Base-by-base conservation (phyloP, 2,888 invertebrate species). In the Rhagium mordax region DNA sequence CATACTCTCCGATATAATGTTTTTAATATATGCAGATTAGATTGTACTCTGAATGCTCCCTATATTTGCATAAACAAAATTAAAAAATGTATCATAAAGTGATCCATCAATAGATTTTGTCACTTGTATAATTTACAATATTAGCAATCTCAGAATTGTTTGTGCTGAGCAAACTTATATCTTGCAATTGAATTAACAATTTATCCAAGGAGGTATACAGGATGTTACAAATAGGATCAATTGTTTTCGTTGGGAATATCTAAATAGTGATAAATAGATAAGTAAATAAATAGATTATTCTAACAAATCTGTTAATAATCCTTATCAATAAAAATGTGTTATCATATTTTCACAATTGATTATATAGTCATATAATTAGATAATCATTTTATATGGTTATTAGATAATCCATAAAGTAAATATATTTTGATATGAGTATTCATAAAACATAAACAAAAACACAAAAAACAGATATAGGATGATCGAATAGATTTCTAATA, bases 371-470 rank as follows among this genome's bases (percentile, higher is more conserved):
- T 67, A 51, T 67, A 55, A 33, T 41, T 29, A 67, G 20, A 67
- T 41, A 24, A 67, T 67, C 55, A 66, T 67, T 55, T 57, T 55
- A 47, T 67, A 57, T 55, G 55, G 55, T 67, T 67, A 67, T 24
- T 41, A 67, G 57, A 47, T 67, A 57, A 67, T 47, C 57, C n/a
- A 21, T 16, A 21, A 57, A 67, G 16, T 47, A 67, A 51, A 67
- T 67, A 57, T 57, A 24, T 27, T 41, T 20, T 29, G n/a, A 29
- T 20, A 59, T 16, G 20, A 41, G 16, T 59, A 16, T 59, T 59
- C 27, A 59, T 29, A 15, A 16, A 10, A 57, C 29, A 59, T 57
- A 8, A 21, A 57, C 29, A 57, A 27, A 57, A 57, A 29, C 15
- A n/a, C 27, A n/a, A 57, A 16, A 21, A 7, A 49, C 1, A 16